A percentile compares a stretch with the other conserved stretches of the same genome.
Evolutionary conservation across 2,797 vertebrate species (phyloP).

Genomic region (Mus spretus): DNA sequence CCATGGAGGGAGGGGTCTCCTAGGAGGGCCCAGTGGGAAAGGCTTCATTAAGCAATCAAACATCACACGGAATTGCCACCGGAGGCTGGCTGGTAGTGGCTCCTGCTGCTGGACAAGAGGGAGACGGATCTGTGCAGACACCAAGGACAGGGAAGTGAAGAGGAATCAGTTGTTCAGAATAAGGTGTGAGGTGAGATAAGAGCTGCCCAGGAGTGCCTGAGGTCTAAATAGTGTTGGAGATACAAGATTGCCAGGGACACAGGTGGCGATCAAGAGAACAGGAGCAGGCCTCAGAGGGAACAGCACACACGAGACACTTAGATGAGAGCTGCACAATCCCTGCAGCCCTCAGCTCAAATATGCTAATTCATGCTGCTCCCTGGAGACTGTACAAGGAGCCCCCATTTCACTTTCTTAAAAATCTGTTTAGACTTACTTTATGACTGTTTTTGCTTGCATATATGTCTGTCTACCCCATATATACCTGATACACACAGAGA

Average conservation of each 20-base stretch:
- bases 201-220: background rate
- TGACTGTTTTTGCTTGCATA: background rate
- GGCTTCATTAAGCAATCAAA: slow-evolving; percentile 32
- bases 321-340: slow-evolving; percentile 15
- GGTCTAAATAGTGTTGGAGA: slow-evolving; percentile 6
- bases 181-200: slow-evolving; percentile 68
- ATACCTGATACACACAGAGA: background rate
- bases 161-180: background rate
- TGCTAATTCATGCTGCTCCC: background rate
- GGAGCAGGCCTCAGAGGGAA: background rate
- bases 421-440: background rate
- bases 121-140: background rate
- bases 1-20: background rate
- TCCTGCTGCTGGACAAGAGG: background rate
- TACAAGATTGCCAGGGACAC: background rate
- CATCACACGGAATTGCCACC: background rate
- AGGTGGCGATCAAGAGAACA: background rate
- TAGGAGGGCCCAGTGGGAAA: background rate
- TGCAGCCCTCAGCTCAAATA: slow-evolving; percentile 36
- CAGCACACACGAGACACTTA: background rate
- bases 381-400: background rate
- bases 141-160: background rate
- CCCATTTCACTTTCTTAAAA: background rate
- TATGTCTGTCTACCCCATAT: background rate
- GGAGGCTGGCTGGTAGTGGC: background rate